Evolutionary conservation across 2,888 invertebrate genomes (phyloP).

Genomic region (Lydus trimaculatus): DNA sequence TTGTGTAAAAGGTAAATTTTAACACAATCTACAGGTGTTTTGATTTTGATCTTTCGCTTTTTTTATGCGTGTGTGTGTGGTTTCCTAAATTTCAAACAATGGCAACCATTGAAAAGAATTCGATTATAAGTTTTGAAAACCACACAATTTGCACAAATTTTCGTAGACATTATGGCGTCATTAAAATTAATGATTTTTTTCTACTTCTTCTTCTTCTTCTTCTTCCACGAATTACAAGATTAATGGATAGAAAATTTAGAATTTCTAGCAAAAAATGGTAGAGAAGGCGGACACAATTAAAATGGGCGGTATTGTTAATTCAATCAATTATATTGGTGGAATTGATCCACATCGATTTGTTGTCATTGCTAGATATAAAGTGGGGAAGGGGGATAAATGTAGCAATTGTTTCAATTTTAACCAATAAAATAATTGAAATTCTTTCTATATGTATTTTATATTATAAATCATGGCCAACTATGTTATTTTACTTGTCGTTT

Average conservation of each 20-base stretch:
- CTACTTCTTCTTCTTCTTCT: too few relatives aligned
- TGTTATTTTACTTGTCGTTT: background rate
- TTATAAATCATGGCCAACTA: background rate
- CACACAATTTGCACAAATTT: background rate
- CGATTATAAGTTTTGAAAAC: background rate
- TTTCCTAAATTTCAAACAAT: conserved; percentile 4
- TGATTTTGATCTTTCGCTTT: background rate
- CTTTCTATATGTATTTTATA: background rate
- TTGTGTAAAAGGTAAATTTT: background rate
- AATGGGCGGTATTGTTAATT: background rate
- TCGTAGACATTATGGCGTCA: conserved; percentile 1
- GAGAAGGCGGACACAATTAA: background rate
- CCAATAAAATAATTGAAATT: conserved; percentile 2
- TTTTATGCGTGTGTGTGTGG: background rate
- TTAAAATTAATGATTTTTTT: background rate
- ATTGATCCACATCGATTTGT: background rate
- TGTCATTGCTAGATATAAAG: background rate
- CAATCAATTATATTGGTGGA: background rate
- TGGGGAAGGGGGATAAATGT: background rate
- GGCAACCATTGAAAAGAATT: background rate
- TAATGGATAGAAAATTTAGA: background rate
- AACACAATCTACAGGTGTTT: background rate
- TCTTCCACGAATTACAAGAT: background rate
- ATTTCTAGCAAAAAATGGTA: background rate
- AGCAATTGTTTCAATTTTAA: background rate